Percentiles rank a stretch among this genome's conserved stretches.
Conservation (phyloP, 2,797 vertebrate genomes). For the Catamblyrhynchus diadema region DNA sequence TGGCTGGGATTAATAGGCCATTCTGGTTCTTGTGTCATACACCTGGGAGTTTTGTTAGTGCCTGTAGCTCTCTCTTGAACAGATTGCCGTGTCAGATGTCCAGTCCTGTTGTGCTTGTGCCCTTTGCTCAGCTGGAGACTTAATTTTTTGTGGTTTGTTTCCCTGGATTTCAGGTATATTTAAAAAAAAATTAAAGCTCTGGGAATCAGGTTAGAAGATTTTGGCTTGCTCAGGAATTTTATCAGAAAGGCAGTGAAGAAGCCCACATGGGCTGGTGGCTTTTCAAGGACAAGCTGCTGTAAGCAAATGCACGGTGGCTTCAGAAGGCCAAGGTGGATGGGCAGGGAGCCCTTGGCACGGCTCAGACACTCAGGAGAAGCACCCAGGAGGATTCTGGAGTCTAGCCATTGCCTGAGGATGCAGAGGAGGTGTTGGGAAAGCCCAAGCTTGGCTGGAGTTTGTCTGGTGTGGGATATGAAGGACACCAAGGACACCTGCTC, state of each 20-base stretch:
- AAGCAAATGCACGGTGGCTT: not conserved
- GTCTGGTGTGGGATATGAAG: not conserved
- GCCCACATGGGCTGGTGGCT: rapidly evolving
- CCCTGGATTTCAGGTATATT: not conserved
- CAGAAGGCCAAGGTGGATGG: not conserved
- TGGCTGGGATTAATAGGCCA: not conserved
- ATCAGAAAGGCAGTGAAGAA: not conserved
- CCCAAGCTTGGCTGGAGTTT: not conserved
- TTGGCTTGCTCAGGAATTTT: not conserved
- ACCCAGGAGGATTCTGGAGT: not conserved
- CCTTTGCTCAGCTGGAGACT: not conserved
- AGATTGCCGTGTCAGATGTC: not conserved
- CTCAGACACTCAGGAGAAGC: not conserved
- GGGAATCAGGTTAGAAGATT: not conserved
- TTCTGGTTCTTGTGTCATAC: not conserved
- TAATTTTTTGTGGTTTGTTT: not conserved
- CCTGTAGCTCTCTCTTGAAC: not conserved
- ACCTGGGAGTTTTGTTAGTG: not conserved
- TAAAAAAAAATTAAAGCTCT: not conserved
- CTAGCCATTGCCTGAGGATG: not conserved
- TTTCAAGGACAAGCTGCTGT: not conserved
- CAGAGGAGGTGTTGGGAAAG: not conserved
- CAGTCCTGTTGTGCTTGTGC: not conserved
- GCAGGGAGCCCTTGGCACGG: not conserved
- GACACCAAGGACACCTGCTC: not conserved